Evolutionary conservation across 2,888 invertebrate genomes (phyloP).

Genomic region (Rotaria sp.): DNA sequence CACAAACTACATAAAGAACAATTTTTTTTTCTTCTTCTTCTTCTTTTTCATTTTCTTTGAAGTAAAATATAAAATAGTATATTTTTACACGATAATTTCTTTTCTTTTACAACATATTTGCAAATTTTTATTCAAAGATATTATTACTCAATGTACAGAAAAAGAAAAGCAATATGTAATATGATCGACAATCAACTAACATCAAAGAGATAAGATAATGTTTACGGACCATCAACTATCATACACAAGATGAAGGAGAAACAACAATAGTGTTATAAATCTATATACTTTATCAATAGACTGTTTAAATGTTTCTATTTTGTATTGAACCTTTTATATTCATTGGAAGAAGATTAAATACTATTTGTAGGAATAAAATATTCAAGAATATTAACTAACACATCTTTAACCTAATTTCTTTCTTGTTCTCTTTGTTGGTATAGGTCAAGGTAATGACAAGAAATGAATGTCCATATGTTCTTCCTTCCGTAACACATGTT

Average conservation of each 20-base stretch:
- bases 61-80: background rate
- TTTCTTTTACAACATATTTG: background rate
- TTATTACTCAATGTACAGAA: background rate
- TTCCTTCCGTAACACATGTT: background rate
- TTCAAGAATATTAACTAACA: background rate
- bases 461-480: background rate
- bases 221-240: background rate
- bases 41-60: background rate
- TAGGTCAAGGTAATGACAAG: background rate
- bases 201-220: background rate
- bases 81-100: background rate
- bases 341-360: background rate
- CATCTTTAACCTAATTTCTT: background rate
- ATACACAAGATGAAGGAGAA: background rate
- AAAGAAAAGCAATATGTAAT: background rate
- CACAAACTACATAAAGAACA: background rate
- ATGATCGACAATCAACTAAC: background rate
- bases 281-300: too few relatives aligned
- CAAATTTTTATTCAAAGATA: background rate
- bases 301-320: too few relatives aligned
- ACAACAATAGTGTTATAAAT: too few relatives aligned
- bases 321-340: background rate
- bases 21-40: background rate
- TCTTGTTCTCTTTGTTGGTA: background rate
- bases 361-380: background rate